Evolutionary conservation across 2,797 vertebrate genomes (phyloP).

Genomic region (Poecilia gillii): DNA sequence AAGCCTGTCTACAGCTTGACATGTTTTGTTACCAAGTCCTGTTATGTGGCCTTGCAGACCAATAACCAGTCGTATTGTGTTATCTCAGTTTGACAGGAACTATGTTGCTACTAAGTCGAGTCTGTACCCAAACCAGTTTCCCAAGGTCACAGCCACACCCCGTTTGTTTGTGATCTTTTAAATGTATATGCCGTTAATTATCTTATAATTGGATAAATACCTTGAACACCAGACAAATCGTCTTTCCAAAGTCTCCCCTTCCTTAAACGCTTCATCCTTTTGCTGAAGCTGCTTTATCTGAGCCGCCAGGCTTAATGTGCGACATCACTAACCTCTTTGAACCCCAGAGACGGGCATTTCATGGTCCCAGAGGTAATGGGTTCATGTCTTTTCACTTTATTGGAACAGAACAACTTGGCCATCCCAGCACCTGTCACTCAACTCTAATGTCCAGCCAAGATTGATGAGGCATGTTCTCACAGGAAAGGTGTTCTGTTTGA

Average conservation of each 20-base stretch:
- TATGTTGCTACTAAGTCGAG: conserved; percentile 18
- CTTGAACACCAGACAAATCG: conserved; percentile 13
- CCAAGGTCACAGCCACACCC: conserved; percentile 40
- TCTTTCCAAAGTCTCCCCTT: not conserved
- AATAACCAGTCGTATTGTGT: conserved; percentile 36
- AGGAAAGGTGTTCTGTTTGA: conserved; percentile 20
- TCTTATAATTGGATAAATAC: conserved; percentile 27
- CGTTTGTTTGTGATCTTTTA: conserved; percentile 20
- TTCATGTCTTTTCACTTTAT: conserved; percentile 47
- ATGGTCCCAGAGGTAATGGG: conserved; percentile 19
- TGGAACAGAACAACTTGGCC: conserved; percentile 18
- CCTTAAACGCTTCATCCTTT: conserved; percentile 38
- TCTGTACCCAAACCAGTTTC: conserved; percentile 33
- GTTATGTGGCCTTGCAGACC: conserved; percentile 51
- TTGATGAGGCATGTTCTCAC: conserved; percentile 17
- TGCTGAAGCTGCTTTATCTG: conserved; percentile 10
- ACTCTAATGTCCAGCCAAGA: conserved; percentile 19
- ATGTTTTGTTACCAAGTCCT: conserved; percentile 52
- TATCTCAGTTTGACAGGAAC: conserved; percentile 30
- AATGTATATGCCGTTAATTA: conserved; percentile 38
- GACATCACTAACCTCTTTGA: conserved; percentile 59
- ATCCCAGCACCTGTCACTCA: conserved; percentile 48
- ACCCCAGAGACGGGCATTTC: conserved; percentile 46
- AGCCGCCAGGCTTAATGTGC: conserved; percentile 64
- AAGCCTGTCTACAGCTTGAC: conserved; percentile 36